Evolutionary conservation across 2,113 vertebrate genomes (phyloP), one percentile per base, ranked within the genome.

Genomic region (Carettochelys insculpta): DNA sequence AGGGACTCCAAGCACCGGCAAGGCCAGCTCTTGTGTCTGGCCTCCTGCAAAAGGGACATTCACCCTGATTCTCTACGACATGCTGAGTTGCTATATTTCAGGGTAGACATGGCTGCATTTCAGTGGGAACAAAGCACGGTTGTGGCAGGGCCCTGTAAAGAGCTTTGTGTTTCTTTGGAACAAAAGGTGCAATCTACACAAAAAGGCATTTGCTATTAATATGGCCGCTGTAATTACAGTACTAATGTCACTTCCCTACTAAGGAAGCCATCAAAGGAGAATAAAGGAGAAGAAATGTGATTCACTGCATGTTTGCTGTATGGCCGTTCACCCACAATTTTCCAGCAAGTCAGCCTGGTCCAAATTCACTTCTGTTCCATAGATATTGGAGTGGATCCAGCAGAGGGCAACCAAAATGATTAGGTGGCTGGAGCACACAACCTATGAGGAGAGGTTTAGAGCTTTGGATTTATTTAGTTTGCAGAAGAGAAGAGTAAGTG

Each of bases 291-390:
- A 52, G 85, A 76, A 80, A 16, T 22, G 11, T 13, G 71, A 43
- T 61, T 52, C 14, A 14, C 25, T 16, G 53, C 20, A 38, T 43
- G 1, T 48, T 48, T 11, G 47, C 78, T 77, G 61, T 29, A 13
- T 51, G 52, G 52, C n/a, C 14, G 25, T 13, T 79, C 83, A 53
- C 41, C 53, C 1, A 2, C 0, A 0, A 0, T 3, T 20, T 84
- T 29, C 77, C 85, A 11, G 5, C 1, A 68, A 68, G 61, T 68
- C 61, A 68, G 34, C 34, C 0, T 27, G 24, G 19, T 58, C 73
- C 1, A 0, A 31, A 85, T 58, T 75, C 83, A 81, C 38, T 48
- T 77, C 45, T 1, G 7, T 38, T 71, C 20, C 81, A 1, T 0
- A 48, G n/a, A n/a, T n/a, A n/a, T n/a, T n/a, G n/a, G n/a, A n/a